phyloP scores from a whole-genome alignment of 2,888 invertebrate species.

The Sepioteuthis lessoniana region DNA sequence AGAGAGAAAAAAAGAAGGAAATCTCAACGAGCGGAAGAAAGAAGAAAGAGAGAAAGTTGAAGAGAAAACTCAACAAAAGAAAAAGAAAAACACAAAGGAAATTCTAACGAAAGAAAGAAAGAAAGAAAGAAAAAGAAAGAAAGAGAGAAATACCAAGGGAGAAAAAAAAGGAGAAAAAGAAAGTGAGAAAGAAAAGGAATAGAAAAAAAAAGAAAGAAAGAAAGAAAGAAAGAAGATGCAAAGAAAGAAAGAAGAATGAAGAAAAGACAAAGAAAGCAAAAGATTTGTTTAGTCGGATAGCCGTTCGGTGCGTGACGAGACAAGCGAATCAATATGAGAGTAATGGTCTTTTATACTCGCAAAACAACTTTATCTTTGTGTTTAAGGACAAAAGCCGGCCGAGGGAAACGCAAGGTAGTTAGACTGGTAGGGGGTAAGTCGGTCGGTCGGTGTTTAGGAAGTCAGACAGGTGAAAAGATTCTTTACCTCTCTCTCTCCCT shows the following conservation, averaged over 20 bases:
- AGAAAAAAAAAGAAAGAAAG: no score
- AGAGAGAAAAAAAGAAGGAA: no score
- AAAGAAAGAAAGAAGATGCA: neutral
- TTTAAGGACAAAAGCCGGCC: neutral
- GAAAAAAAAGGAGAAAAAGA: no score
- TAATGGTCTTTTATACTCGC: neutral
- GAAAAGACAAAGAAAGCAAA: neutral
- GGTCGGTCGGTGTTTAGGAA: neutral
- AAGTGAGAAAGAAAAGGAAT: no score
- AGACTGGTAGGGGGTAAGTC: neutral
- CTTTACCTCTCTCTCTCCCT: no score
- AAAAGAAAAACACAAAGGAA: no score
- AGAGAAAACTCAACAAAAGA: no score
- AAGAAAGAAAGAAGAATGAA: neutral
- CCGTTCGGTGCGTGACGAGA: neutral
- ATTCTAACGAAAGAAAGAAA: no score
- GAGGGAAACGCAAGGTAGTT: neutral
- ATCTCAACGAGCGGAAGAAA: no score
- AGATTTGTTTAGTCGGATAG: neutral
- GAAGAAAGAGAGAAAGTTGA: no score
- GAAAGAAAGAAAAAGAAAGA: no score
- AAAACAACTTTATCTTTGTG: neutral
- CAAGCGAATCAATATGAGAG: neutral
- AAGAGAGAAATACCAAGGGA: no score
- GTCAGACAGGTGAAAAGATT: neutral